Conservation (phyloP, 2,888 invertebrate genomes). For the Sesia bembeciformis region DNA sequence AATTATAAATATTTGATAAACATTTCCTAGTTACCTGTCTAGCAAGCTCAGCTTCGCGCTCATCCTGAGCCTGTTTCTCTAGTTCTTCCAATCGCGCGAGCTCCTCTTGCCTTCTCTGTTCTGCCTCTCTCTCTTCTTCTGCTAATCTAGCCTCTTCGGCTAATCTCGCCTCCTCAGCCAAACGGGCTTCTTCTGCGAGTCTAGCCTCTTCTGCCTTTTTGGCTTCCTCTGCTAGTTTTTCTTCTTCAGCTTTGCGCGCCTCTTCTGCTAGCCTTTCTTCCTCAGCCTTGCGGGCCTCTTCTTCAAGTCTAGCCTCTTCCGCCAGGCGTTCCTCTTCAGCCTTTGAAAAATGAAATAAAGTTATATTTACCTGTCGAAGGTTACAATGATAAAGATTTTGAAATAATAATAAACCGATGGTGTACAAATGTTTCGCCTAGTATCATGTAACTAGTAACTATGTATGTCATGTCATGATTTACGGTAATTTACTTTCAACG, state of each 20-base stretch:
- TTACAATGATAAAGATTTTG: not conserved
- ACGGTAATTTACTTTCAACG: no score
- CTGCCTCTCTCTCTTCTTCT: slow-evolving; percentile 49
- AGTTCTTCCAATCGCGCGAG: slow-evolving; percentile 73
- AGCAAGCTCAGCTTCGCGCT: slow-evolving; percentile 79
- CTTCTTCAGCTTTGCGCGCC: slow-evolving; percentile 38
- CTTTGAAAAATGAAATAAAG: not conserved
- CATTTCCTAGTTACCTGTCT: slow-evolving; percentile 66
- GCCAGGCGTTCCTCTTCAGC: slow-evolving; percentile 64
- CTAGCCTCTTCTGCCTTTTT: slow-evolving; percentile 51
- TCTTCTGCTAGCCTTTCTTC: slow-evolving; percentile 47
- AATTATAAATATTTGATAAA: no score
- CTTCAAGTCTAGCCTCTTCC: slow-evolving; percentile 61
- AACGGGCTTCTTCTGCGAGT: slow-evolving; percentile 48
- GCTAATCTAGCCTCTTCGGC: slow-evolving; percentile 36
- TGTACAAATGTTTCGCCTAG: no score
- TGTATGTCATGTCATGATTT: no score
- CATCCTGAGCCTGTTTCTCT: slow-evolving; percentile 76
- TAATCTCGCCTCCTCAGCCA: slow-evolving; percentile 26
- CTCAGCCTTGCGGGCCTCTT: slow-evolving; percentile 60
- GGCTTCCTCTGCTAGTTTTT: slow-evolving; percentile 29
- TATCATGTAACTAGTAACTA: no score
- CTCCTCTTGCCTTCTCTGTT: slow-evolving; percentile 73
- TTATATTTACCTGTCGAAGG: slow-evolving; percentile 7
- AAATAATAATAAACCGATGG: no score